phyloP scores from a whole-genome alignment of 2,888 invertebrate genomes.

The Gymnocheta viridis region DNA sequence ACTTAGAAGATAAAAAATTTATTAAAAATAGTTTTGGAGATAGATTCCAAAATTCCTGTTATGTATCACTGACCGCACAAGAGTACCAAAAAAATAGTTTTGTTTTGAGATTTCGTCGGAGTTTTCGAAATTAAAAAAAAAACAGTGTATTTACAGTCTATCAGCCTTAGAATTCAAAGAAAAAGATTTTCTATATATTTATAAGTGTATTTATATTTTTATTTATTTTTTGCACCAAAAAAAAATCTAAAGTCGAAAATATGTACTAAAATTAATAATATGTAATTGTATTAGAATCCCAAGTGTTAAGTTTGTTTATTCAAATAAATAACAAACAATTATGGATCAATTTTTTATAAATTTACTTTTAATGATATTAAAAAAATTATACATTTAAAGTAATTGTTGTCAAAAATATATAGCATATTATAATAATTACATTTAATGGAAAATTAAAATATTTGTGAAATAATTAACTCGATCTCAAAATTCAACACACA shows the following conservation, averaged over 20 bases:
- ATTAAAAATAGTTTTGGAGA: no score
- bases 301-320: conserved; percentile 22
- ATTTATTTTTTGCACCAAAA: background rate
- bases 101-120: no score
- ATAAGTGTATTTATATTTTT: no score
- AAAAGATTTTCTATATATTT: no score
- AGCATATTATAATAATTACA: background rate
- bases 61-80: no score
- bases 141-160: background rate
- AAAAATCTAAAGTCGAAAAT: background rate
- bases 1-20: no score
- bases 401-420: conserved; percentile 10
- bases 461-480: conserved; percentile 9
- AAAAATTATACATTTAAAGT: conserved; percentile 19
- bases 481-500: background rate
- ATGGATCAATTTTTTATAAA: conserved; percentile 70
- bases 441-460: conserved; percentile 17
- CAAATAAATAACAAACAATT: conserved; percentile 36
- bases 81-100: no score
- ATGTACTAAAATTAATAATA: background rate
- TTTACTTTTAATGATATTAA: conserved; percentile 55
- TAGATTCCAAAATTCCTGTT: no score
- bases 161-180: background rate
- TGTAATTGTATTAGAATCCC: background rate
- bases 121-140: no score